phyloP scores from a whole-genome alignment of 2,113 vertebrate genomes.

The Phasianus colchicus region DNA sequence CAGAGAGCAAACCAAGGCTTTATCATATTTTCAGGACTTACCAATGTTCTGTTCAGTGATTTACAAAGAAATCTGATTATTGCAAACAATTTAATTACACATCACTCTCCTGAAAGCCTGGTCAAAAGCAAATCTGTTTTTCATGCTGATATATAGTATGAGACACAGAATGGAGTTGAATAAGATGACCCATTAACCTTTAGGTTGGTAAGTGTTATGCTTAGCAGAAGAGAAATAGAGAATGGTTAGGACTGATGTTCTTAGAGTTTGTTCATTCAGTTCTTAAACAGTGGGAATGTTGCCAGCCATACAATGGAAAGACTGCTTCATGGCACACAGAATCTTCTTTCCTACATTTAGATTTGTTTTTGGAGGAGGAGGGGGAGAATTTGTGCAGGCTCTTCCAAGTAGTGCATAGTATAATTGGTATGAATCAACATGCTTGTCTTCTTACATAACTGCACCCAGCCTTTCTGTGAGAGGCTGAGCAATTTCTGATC shows the following conservation, averaged over 20 bases:
- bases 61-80: neutral
- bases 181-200: neutral
- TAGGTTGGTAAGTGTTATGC: neutral
- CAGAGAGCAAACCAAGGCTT: neutral
- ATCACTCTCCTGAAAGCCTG: neutral
- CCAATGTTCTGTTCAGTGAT: neutral
- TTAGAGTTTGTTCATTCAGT: neutral
- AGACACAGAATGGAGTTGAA: neutral
- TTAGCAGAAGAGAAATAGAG: neutral
- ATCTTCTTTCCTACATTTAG: neutral
- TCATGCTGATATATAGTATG: neutral
- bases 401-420: slow-evolving; percentile 23
- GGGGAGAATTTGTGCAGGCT: neutral
- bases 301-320: neutral
- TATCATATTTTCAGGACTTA: neutral
- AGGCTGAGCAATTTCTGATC: slow-evolving; percentile 30
- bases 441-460: slow-evolving; percentile 26
- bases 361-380: neutral
- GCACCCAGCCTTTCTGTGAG: slow-evolving; percentile 2
- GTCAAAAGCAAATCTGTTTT: neutral
- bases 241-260: neutral
- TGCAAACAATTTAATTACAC: neutral
- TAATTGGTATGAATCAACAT: slow-evolving; percentile 64
- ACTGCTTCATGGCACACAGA: neutral
- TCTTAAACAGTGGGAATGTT: neutral